These are phyloP conservation scores for Sterrhoptilus dennistouni DNA, from an alignment of 2,113 vertebrate species.

Conservation along the genomic window DNA sequence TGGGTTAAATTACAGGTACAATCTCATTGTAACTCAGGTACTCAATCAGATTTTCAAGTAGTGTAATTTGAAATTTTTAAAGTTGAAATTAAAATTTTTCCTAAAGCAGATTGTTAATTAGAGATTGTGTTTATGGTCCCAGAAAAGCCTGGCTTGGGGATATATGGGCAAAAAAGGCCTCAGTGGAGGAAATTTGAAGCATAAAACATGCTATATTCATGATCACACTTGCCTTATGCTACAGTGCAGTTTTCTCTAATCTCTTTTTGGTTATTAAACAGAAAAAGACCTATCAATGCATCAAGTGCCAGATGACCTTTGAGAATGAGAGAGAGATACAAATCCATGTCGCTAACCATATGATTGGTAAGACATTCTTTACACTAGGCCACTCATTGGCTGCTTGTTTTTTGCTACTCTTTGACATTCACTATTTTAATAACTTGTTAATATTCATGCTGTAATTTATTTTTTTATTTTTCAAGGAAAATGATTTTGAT, in stretches of 20 bases:
- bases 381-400: not conserved
- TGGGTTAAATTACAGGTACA: not conserved
- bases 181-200: not conserved
- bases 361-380: slow-evolving; percentile 90
- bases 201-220: not conserved
- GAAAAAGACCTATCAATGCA: slow-evolving; percentile 99
- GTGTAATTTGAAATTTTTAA: not conserved
- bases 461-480: slow-evolving; percentile 37
- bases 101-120: not conserved
- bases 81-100: not conserved
- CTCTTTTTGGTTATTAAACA: slow-evolving; percentile 73
- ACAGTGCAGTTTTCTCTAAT: slow-evolving; percentile 54
- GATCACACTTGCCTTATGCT: slow-evolving; percentile 26
- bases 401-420: slow-evolving; percentile 7
- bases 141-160: not conserved
- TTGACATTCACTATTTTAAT: not conserved
- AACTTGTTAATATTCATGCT: slow-evolving; percentile 50
- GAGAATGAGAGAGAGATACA: slow-evolving; percentile 98
- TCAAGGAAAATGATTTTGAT: slow-evolving; percentile 48
- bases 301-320: slow-evolving; percentile 99
- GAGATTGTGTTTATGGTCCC: not conserved
- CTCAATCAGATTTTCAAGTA: not conserved
- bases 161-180: not conserved
- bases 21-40: not conserved
- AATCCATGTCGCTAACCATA: slow-evolving; percentile 98